These are phyloP conservation scores for Halictus quadricinctus DNA, from an alignment of 2,888 invertebrate genomes.

Conservation along the genomic window DNA sequence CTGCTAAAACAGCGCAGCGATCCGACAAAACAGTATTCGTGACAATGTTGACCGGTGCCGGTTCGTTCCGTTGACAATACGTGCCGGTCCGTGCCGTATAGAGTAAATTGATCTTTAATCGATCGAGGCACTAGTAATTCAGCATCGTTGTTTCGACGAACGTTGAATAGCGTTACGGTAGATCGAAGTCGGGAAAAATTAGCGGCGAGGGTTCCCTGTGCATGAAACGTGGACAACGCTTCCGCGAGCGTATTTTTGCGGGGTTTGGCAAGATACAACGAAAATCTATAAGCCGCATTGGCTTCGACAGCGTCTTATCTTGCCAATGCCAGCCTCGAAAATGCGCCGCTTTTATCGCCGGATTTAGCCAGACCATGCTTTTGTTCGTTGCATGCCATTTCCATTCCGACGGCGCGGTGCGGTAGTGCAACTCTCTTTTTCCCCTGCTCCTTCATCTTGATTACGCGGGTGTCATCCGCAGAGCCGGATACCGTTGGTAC, in stretches of 20 bases:
- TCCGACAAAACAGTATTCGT: no score
- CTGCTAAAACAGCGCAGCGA: no score
- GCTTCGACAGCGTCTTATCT: constrained; percentile 51
- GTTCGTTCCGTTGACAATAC: no score
- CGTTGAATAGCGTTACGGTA: not conserved
- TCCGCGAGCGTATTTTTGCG: constrained; percentile 12
- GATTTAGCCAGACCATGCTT: constrained; percentile 30
- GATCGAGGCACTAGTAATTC: not conserved
- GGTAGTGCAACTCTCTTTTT: not conserved
- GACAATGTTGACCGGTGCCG: no score
- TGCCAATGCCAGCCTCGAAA: constrained; percentile 40
- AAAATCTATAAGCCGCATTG: constrained; percentile 52
- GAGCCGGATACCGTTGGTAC: not conserved
- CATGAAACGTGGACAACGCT: constrained; percentile 46
- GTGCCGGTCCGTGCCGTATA: no score
- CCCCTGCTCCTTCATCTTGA: not conserved
- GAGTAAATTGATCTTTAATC: no score
- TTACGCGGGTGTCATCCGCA: constrained; percentile 4
- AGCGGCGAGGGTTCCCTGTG: constrained; percentile 13
- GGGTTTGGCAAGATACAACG: constrained; percentile 44
- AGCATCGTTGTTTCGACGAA: not conserved
- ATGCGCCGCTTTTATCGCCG: constrained; percentile 41
- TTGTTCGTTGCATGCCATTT: constrained; percentile 42
- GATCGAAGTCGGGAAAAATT: not conserved
- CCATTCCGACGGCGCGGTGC: constrained; percentile 17